Evolutionary conservation across 2,113 vertebrate species (phyloP).

Genomic region (Tragulus kanchil): DNA sequence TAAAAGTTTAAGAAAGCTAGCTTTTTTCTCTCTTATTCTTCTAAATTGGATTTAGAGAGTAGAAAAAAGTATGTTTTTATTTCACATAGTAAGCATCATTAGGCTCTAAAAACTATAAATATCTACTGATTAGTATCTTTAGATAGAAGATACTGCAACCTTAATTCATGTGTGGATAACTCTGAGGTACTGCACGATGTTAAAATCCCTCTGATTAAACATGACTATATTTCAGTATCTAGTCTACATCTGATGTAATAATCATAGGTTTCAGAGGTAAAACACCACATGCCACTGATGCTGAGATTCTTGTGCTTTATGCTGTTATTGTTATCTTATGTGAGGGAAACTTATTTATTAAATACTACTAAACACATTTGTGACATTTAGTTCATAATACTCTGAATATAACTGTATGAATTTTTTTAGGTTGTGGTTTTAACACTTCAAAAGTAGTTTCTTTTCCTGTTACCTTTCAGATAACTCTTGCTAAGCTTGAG

Average conservation of each 20-base stretch:
- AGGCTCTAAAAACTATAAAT: conserved; percentile 26
- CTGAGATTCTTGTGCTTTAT: background rate
- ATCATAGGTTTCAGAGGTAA: conserved; percentile 41
- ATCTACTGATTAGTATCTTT: conserved; percentile 27
- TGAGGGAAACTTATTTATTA: conserved; percentile 39
- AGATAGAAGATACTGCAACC: background rate
- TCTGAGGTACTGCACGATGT: background rate
- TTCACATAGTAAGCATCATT: conserved; percentile 28
- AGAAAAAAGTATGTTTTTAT: conserved; percentile 17
- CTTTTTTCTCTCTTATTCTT: background rate
- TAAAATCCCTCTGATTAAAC: conserved; percentile 50
- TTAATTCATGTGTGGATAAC: conserved; percentile 46
- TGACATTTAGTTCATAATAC: conserved; percentile 34
- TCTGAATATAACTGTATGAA: background rate
- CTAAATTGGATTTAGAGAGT: conserved; percentile 30
- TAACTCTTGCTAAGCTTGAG: conserved; percentile 26
- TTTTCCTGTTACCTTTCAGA: conserved; percentile 73
- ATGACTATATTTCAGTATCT: conserved; percentile 23
- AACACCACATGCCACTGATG: background rate
- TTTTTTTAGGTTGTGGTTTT: conserved; percentile 66
- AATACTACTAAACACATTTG: background rate
- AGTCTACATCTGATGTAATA: conserved; percentile 15
- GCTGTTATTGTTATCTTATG: background rate
- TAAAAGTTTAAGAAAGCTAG: conserved; percentile 14
- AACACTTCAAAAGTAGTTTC: conserved; percentile 69